A percentile compares a stretch with the other conserved stretches of the same genome.
Conservation (phyloP, 2,888 invertebrate species). For the Elegia similella region DNA sequence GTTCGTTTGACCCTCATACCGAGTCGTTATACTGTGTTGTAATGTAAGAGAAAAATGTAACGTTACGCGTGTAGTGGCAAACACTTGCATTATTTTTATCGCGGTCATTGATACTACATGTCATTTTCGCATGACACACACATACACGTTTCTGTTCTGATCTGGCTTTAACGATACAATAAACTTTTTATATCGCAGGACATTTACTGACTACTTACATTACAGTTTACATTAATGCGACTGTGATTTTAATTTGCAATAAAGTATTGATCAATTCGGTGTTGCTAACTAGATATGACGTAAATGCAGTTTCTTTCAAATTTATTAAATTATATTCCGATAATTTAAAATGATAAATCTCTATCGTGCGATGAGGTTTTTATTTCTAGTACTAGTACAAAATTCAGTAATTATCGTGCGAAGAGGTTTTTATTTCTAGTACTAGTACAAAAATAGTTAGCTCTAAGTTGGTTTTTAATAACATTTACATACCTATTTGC, state of each 20-base stretch:
- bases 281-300: not conserved
- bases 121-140: constrained; percentile 39
- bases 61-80: not conserved
- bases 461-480: too few relatives aligned
- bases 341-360: too few relatives aligned
- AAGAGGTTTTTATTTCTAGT: too few relatives aligned
- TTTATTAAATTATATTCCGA: too few relatives aligned
- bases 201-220: not conserved
- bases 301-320: too few relatives aligned
- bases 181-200: not conserved
- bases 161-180: constrained; percentile 29
- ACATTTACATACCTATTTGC: too few relatives aligned
- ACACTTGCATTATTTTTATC: constrained; percentile 31
- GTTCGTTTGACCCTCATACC: not conserved
- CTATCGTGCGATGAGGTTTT: too few relatives aligned
- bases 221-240: not conserved
- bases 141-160: constrained; percentile 37
- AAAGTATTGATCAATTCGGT: not conserved
- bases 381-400: too few relatives aligned
- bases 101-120: constrained; percentile 33
- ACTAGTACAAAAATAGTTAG: too few relatives aligned
- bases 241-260: not conserved
- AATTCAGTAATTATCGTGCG: too few relatives aligned
- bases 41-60: not conserved
- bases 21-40: not conserved